Base-by-base conservation (phyloP, 2,888 invertebrate species). In the Spilosoma lubricipeda region DNA sequence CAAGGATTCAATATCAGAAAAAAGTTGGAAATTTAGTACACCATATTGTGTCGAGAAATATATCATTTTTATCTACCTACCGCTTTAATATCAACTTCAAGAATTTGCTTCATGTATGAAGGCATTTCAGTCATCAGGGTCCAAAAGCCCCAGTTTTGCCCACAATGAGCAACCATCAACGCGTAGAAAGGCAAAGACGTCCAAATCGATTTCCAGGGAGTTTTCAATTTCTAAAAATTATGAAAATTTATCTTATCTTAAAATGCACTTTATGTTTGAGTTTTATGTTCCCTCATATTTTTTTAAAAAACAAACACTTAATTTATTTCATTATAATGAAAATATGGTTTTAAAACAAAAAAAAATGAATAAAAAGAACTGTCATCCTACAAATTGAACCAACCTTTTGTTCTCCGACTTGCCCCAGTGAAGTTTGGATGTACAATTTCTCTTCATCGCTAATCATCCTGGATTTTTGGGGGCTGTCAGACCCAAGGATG, bases 141-240 rank as follows among this genome's bases (percentile, higher is more conserved):
- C 94, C 97, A 97, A 88, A 96, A 97, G 4, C 97, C 97, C 97
- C 97, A 97, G 69, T 96, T 96, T 80, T 97, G 96, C 18, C 97
- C 96, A 76, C 96, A 95, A 82, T 97, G 88, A 1, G 87, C 87
- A 3, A 88, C 88, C 13, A 89, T 82, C 33, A 97, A 80, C 0
- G 96, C 94, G 86, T 96, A 91, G 85, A 97, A 96, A 0, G 97
- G 97, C 8, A 84, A 1, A 2, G 88, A 89, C 0, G 85, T 85
- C 33, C 85, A 72, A n/a, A 97, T 96, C 0, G 91, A 85, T n/a
- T 86, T 89, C 97, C 97, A 97, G 0, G 97, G 69, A 59, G 69
- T 70, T 39, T 59, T 59, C 0, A 70, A 8, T 70, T 11, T 70
- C 69, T 70, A 56, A 56, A 70, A 56, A 56, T 20, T 20, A n/a